Conservation (phyloP, 2,797 vertebrate genomes). For the Cuniculus paca region DNA sequence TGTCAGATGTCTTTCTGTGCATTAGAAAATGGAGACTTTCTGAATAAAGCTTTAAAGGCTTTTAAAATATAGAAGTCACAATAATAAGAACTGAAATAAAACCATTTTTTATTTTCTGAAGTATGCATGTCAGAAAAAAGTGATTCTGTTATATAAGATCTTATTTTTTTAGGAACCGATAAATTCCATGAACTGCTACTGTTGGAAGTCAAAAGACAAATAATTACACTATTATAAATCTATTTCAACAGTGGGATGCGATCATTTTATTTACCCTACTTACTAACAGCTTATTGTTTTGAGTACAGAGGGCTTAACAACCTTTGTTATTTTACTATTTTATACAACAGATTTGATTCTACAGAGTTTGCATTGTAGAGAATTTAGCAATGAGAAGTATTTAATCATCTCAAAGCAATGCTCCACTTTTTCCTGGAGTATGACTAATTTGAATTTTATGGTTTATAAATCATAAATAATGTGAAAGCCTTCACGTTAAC, state of each 20-base stretch:
- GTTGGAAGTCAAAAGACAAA: background rate
- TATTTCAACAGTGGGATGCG: background rate
- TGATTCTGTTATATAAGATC: background rate
- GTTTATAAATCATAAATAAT: slow-evolving; percentile 55
- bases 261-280: background rate
- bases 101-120: background rate
- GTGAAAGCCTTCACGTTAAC: background rate
- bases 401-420: slow-evolving; percentile 52
- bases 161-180: background rate
- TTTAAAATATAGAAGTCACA: background rate
- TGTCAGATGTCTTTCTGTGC: background rate
- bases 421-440: background rate
- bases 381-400: background rate
- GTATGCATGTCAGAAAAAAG: background rate
- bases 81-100: background rate
- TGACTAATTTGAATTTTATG: slow-evolving; percentile 54
- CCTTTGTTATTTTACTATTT: slow-evolving; percentile 33
- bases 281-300: background rate
- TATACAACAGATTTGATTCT: background rate
- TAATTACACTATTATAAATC: slow-evolving; percentile 1
- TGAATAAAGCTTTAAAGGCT: background rate
- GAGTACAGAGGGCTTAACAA: background rate
- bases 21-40: slow-evolving; percentile 16
- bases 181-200: background rate
- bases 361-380: background rate